Conservation (phyloP, 2,113 vertebrate genomes). For the Cettia cetti region DNA sequence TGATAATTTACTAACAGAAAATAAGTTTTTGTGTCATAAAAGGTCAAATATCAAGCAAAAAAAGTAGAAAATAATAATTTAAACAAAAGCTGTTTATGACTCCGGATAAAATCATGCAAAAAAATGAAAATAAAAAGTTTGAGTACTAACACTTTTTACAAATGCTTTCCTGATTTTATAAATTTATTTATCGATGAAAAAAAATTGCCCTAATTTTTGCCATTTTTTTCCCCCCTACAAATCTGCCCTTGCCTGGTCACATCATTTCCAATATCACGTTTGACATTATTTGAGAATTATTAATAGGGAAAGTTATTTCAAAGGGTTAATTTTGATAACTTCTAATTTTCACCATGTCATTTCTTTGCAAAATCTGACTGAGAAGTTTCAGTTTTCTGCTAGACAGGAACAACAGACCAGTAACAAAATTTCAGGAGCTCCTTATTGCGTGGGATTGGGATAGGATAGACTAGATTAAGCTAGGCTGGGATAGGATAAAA, state of each 20-base stretch:
- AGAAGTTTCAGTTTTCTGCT: background rate
- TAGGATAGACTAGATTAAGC: too few relatives aligned
- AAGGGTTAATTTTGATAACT: background rate
- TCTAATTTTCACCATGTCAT: fast-evolving
- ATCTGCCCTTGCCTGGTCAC: background rate
- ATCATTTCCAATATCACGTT: background rate
- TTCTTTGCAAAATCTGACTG: background rate
- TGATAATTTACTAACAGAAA: background rate
- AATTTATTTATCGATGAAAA: background rate
- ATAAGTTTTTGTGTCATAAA: background rate
- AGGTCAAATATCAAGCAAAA: background rate
- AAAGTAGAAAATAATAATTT: background rate
- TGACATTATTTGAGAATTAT: background rate
- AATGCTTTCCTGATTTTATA: background rate
- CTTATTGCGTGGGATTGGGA: background rate
- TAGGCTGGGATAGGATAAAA: background rate
- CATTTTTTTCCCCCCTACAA: fast-evolving
- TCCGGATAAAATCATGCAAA: background rate
- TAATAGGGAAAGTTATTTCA: background rate
- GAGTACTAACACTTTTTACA: fast-evolving
- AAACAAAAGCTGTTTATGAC: background rate
- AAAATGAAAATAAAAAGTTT: background rate
- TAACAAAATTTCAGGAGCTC: background rate
- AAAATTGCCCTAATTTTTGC: background rate
- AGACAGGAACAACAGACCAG: background rate